Base-by-base conservation (phyloP, 2,888 invertebrate genomes). In the Pelosia muscerda region DNA sequence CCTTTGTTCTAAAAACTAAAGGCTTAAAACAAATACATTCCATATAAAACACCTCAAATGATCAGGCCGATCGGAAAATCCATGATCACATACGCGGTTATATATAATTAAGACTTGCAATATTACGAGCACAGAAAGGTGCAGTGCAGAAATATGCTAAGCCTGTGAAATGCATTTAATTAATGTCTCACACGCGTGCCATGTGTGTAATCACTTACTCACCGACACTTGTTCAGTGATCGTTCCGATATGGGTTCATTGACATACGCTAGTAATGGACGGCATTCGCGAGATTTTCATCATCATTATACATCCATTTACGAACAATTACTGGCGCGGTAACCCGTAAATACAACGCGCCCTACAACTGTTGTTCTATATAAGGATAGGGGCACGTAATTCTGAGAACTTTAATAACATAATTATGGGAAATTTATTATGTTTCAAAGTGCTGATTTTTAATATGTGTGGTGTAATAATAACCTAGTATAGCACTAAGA, bases 281-380 rank as follows among this genome's bases (percentile, higher is more conserved):
- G 61, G 69, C 68, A 71, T 61, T 65, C n/a, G 63, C 66, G 64
- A 76, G 71, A 79, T 79, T 78, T 81, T 75, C 71, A 72, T 75
- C 73, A 73, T 75, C 53, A 63, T 67, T 67, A 58, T 70, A 67
- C 74, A 73, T 65, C 74, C 68, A 78, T 79, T 79, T 76, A 72
- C 63, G 71, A 75, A 78, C 72, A 79, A 78, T 81, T 77, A 78
- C 74, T 72, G 63, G 58, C 59, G 70, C 59, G 69, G 49, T 19
- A 53, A 67, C 23, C 64, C 65, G 65, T 77, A 68, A 62, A 53
- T 55, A 28, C 22, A 0, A 49, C 38, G 25, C 63, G 60, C 22
- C 57, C 59, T 61, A 63, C 57, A 26, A 10, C 62, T 42, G 38
- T 42, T 34, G 61, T 67, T 65, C 55, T 72, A 38, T 25, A 19